Percentiles rank a stretch among this genome's conserved stretches.
phyloP scores from a whole-genome alignment of 2,888 invertebrate genomes.

The Flexamia atlantica region DNA sequence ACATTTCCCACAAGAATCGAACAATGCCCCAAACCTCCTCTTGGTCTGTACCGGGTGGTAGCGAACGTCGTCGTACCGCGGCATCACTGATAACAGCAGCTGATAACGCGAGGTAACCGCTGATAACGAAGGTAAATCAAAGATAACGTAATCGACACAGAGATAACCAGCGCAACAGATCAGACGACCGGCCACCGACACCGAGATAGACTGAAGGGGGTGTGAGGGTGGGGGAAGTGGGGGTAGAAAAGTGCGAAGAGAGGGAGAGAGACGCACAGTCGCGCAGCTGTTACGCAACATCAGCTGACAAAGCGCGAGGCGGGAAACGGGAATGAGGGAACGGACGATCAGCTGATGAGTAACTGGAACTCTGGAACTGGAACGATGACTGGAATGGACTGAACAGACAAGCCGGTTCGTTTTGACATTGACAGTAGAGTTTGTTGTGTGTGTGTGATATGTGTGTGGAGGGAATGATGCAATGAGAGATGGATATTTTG shows the following conservation, averaged over 20 bases:
- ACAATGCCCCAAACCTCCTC: neutral
- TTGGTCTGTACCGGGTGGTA: neutral
- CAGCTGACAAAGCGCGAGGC: conserved; percentile 23
- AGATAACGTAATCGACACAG: neutral
- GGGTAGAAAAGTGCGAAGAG: neutral
- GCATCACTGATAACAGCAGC: conserved; percentile 17
- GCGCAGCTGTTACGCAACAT: conserved; percentile 24
- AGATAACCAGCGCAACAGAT: neutral
- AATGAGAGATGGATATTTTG: neutral
- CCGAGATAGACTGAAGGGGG: neutral
- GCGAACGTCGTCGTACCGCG: conserved; percentile 5
- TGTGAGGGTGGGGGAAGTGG: conserved; percentile 16
- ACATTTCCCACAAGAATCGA: conserved; percentile 19
- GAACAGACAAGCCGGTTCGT: neutral
- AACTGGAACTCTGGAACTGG: neutral
- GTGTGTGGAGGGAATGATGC: neutral
- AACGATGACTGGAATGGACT: neutral
- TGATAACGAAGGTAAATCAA: neutral
- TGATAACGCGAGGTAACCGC: conserved; percentile 9
- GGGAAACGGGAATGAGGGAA: too few relatives aligned
- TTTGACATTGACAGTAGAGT: neutral
- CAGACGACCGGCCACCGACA: too few relatives aligned
- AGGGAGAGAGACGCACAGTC: neutral
- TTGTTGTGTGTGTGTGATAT: neutral
- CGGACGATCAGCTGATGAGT: conserved; percentile 2